Base-by-base conservation (phyloP, 2,888 invertebrate genomes). In the Elaeidobius kamerunicus region DNA sequence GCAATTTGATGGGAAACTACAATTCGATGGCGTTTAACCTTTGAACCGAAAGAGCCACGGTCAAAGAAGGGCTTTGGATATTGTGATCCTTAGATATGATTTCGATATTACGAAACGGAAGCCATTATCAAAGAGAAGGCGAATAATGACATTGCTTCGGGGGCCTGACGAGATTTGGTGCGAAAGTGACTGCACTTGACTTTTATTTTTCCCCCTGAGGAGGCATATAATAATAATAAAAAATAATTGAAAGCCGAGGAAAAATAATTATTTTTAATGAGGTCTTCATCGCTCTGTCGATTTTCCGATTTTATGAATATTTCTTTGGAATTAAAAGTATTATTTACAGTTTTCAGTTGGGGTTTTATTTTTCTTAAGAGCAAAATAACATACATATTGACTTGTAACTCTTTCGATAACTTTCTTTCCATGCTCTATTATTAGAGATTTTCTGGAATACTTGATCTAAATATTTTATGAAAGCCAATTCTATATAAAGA, bases 71-170 rank as follows among this genome's bases (percentile, higher is more conserved):
- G 59, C 56, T 52, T 45, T 62, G 61, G 62, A 65, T 65, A 66
- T 66, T 65, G 62, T 61, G 62, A 64, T 66, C 62, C 59, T 56
- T 60, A 60, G 68, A 68, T 67, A 67, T 67, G 67, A 68, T 67
- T 66, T 64, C 62, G 65, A 65, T 66, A 66, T 65, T 64, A 64
- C 61, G 61, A 61, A 59, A 58, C 60, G 60, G 59, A 60, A 62
- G 48, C 60, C 53, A 59, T 62, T 62, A 62, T 63, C 64, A 62
- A 65, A 67, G 63, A 62, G 65, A 63, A 66, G 58, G 64, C 61
- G 65, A 64, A 68, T 67, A 65, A 66, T 64, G 65, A 64, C 64
- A 62, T 65, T 61, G 55, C 50, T 42, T 45, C 41, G 47, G 47
- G 49, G 39, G 45, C 36, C 28, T 40, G 55, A 45, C 45, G 50